Base-by-base conservation (phyloP, 53 echinoderm and acorn worm species). In the Echinarachnius parma region DNA sequence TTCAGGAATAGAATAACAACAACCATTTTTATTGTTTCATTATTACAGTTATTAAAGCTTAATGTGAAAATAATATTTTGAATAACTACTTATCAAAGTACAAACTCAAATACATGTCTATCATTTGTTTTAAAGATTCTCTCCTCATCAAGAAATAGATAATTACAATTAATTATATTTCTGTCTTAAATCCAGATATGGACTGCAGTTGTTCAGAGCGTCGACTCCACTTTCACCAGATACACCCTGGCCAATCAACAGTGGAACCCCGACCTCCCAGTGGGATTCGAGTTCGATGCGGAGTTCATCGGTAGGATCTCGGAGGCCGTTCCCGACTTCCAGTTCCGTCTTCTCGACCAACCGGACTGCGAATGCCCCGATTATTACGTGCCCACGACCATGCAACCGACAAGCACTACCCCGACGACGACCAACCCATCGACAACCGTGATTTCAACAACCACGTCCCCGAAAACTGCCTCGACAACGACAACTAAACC, bases 181-280 rank as follows among this genome's bases (percentile, higher is more conserved):
- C n/a, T n/a, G n/a, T n/a, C n/a, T n/a, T n/a, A n/a, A n/a, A n/a
- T n/a, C n/a, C n/a, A 71, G 71, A 71, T 71, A 19, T 71, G 71
- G 71, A 54, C 55, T 25, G 71, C 54, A 22, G 31, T 39, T 5
- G 55, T 71, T 20, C 54, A 71, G 16, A 59, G 76, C 66, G 34
- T 57, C 46, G 55, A 66, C 46, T 48, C 46, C 30, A 44, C 61
- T 7, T 57, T 46, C 26, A 79, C 53, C 18, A 21, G 37, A 53
- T 86, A 82, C 55, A 49, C 71, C 20, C 21, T 82, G 11, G 36
- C 5, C 47, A 86, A 81, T 35, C 77, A 86, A 49, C 47, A 67
- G 16, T 86, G 82, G 77, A 86, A 81, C 45, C 22, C 49, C 19
- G 37, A 81, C 36, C 81, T 86, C 34, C 69, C 59, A 16, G 69